These are phyloP conservation scores for Solenodon paradoxus DNA, from an alignment of 2,113 vertebrate species.

Conservation along the genomic window DNA sequence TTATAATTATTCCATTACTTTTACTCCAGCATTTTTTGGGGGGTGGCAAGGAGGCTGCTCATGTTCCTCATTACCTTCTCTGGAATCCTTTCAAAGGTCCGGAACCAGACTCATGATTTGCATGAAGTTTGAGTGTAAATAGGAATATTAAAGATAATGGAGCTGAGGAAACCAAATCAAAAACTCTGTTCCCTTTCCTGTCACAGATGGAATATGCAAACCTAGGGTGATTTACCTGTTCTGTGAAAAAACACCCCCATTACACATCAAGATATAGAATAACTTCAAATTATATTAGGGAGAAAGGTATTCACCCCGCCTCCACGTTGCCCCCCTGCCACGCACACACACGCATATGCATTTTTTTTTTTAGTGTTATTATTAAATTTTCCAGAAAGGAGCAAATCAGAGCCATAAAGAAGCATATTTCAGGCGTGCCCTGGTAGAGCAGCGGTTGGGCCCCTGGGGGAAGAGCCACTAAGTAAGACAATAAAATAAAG, in stretches of 20 bases:
- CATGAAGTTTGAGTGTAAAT: not conserved
- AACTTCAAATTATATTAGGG: not conserved
- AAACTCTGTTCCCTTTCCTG: not conserved
- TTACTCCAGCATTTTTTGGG: not conserved
- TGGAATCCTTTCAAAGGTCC: not conserved
- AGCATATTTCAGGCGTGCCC: too few relatives aligned
- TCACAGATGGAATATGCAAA: not conserved
- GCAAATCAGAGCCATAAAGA: slow-evolving; percentile 23
- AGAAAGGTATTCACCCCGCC: not conserved
- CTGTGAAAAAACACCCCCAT: not conserved
- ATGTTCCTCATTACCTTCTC: not conserved
- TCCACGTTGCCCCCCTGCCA: too few relatives aligned
- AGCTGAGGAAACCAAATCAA: not conserved
- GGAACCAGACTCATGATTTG: not conserved
- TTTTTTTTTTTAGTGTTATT: not conserved
- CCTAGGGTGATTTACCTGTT: not conserved
- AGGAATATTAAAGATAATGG: not conserved
- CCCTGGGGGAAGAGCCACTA: too few relatives aligned
- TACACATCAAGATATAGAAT: not conserved
- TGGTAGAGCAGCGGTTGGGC: too few relatives aligned
- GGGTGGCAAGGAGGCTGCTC: too few relatives aligned
- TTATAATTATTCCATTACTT: not conserved
- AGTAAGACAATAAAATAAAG: too few relatives aligned
- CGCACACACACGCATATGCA: too few relatives aligned
- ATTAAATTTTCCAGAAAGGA: slow-evolving; percentile 8